A percentile compares a stretch with the other conserved stretches of the same genome.
Evolutionary conservation across 2,888 invertebrate species (phyloP).

Genomic region (Drosophila mulleri): DNA sequence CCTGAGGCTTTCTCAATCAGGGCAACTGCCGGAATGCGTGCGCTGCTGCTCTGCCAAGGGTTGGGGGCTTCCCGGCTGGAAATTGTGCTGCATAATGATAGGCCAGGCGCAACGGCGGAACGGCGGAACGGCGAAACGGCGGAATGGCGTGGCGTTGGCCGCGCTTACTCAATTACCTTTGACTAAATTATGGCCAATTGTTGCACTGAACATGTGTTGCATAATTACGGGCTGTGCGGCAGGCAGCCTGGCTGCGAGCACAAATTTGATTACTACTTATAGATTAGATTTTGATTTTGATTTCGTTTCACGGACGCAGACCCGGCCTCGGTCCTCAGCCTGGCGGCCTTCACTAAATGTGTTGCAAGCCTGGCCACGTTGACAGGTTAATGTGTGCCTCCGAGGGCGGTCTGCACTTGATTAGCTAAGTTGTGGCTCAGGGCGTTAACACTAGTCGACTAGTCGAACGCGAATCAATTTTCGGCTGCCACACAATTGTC

Average conservation of each 20-base stretch:
- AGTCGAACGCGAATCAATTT: slow-evolving; percentile 62
- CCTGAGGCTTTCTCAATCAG: slow-evolving; percentile 43
- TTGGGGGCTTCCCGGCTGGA: slow-evolving; percentile 24
- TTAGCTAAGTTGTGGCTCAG: slow-evolving; percentile 51
- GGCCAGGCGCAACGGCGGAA: slow-evolving; percentile 45
- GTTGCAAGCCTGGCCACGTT: slow-evolving; percentile 77
- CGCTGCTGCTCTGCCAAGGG: slow-evolving; percentile 15
- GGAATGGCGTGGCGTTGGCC: slow-evolving; percentile 25
- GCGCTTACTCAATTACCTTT: slow-evolving; percentile 76
- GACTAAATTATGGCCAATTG: slow-evolving; percentile 80
- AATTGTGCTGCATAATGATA: slow-evolving; percentile 64
- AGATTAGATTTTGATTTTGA: slow-evolving; percentile 65
- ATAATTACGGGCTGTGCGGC: slow-evolving; percentile 73
- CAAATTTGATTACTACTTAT: slow-evolving; percentile 76
- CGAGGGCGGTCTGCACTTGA: slow-evolving; percentile 18
- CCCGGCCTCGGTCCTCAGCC: slow-evolving; percentile 35
- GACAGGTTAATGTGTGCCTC: slow-evolving; percentile 70
- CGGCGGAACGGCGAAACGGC: no score
- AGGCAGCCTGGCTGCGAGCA: slow-evolving; percentile 65
- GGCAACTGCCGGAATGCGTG: slow-evolving; percentile 39
- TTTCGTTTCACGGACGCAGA: slow-evolving; percentile 21
- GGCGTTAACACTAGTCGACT: slow-evolving; percentile 65
- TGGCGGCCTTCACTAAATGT: slow-evolving; percentile 64
- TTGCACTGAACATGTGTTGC: slow-evolving; percentile 77
- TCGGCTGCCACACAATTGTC: slow-evolving; percentile 19